phyloP scores from a whole-genome alignment of 2,888 invertebrate genomes.

The Dastarcus helophoroides region DNA sequence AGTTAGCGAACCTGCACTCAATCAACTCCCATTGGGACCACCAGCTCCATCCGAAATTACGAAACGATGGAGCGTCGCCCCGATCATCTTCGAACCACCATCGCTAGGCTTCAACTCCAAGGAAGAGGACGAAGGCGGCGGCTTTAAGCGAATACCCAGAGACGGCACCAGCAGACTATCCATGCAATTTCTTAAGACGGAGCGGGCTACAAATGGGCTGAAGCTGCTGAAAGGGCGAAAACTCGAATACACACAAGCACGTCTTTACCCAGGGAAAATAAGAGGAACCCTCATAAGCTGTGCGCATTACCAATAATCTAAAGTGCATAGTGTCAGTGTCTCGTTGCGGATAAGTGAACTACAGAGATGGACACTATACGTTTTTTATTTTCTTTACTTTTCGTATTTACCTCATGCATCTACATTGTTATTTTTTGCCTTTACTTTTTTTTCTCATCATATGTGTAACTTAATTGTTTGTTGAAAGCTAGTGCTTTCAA shows the following conservation, averaged over 20 bases:
- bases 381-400: too few relatives aligned
- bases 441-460: too few relatives aligned
- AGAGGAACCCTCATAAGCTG: too few relatives aligned
- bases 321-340: too few relatives aligned
- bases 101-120: too few relatives aligned
- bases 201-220: slow-evolving; percentile 72
- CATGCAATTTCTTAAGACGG: slow-evolving; percentile 81
- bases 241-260: slow-evolving; percentile 46
- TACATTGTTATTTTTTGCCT: too few relatives aligned
- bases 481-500: too few relatives aligned
- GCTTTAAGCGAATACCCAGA: slow-evolving; percentile 35
- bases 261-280: slow-evolving; percentile 66
- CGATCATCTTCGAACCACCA: slow-evolving; percentile 50
- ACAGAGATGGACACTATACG: too few relatives aligned
- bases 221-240: slow-evolving; percentile 61
- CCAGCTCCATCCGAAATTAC: slow-evolving; percentile 43
- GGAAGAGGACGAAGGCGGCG: slow-evolving; percentile 29
- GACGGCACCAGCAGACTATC: slow-evolving; percentile 64
- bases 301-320: too few relatives aligned
- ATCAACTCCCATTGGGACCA: slow-evolving; percentile 44
- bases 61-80: slow-evolving; percentile 78
- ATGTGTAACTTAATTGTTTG: too few relatives aligned
- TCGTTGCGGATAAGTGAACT: too few relatives aligned
- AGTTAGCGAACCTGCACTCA: slow-evolving; percentile 80
- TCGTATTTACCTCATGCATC: too few relatives aligned